phyloP scores from a whole-genome alignment of 1,140 invertebrate species.

The Eurosta solidaginis region DNA sequence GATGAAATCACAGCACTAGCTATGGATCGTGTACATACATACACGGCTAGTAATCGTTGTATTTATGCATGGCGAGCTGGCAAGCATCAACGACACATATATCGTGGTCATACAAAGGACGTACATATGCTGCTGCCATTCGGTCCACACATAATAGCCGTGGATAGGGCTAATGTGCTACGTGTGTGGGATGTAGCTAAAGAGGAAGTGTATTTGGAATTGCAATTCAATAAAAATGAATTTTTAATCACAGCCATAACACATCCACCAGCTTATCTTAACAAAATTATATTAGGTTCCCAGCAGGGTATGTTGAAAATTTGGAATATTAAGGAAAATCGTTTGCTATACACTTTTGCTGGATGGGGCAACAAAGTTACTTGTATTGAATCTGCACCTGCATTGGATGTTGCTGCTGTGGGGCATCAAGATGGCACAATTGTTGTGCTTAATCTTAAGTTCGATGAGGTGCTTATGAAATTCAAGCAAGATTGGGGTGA shows the following conservation, averaged over 20 bases:
- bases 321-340: constrained; percentile 86
- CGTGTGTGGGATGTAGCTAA: constrained; percentile 86
- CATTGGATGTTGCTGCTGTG: constrained; percentile 86
- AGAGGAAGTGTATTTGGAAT: constrained; percentile 70
- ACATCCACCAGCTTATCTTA: constrained; percentile 92
- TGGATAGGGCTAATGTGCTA: constrained; percentile 78
- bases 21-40: constrained; percentile 81
- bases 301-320: constrained; percentile 85
- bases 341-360: constrained; percentile 79
- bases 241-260: constrained; percentile 80
- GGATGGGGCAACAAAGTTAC: constrained; percentile 76
- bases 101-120: constrained; percentile 74
- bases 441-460: constrained; percentile 86
- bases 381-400: constrained; percentile 82
- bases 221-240: constrained; percentile 71
- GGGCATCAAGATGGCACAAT: constrained; percentile 84
- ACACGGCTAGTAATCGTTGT: constrained; percentile 77
- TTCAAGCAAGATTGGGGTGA: constrained; percentile 93
- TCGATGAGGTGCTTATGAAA: constrained; percentile 82
- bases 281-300: constrained; percentile 93
- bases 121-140: constrained; percentile 86
- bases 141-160: constrained; percentile 80
- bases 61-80: constrained; percentile 89
- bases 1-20: constrained; percentile 82
- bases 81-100: constrained; percentile 82